phyloP scores from a whole-genome alignment of 2,888 invertebrate genomes.

The Agriopis marginaria region DNA sequence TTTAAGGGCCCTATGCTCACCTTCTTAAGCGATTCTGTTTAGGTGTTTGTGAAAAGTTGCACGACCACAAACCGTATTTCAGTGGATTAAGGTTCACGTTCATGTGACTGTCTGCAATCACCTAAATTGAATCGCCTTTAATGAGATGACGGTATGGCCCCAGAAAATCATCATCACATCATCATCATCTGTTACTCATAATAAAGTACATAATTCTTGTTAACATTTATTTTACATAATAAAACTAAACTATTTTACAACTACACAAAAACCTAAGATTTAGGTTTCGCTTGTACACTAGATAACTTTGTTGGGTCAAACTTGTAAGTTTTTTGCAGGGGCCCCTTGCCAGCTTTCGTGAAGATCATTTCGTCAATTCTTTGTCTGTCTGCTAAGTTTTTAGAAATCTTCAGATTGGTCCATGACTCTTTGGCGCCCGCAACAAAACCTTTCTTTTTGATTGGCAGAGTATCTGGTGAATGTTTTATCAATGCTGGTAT shows the following conservation, averaged over 20 bases:
- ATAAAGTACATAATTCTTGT: slow-evolving; percentile 50
- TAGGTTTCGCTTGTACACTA: slow-evolving; percentile 85
- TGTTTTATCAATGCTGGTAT: slow-evolving; percentile 89
- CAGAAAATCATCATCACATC: too few species aligned
- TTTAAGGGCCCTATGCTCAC: too few species aligned
- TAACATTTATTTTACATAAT: slow-evolving; percentile 60
- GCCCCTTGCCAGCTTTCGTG: slow-evolving; percentile 93
- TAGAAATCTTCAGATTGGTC: slow-evolving; percentile 93
- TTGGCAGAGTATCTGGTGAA: slow-evolving; percentile 85
- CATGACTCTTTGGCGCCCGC: slow-evolving; percentile 93
- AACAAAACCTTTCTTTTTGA: slow-evolving; percentile 92
- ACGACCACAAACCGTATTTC: too few species aligned
- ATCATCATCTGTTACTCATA: too few species aligned
- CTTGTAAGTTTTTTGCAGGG: slow-evolving; percentile 94
- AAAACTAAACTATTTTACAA: slow-evolving; percentile 54
- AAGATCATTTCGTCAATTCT: slow-evolving; percentile 92
- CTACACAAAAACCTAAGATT: slow-evolving; percentile 63
- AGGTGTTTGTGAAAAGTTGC: too few species aligned
- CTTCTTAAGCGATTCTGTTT: too few species aligned
- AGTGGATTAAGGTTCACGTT: too few species aligned
- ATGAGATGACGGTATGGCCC: too few species aligned
- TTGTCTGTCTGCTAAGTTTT: slow-evolving; percentile 91
- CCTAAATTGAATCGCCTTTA: too few species aligned
- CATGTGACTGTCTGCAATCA: too few species aligned
- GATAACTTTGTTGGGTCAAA: slow-evolving; percentile 91